These are phyloP conservation scores for Doryteuthis pealeii DNA, from an alignment of 1,140 invertebrate species.

Conservation along the genomic window DNA sequence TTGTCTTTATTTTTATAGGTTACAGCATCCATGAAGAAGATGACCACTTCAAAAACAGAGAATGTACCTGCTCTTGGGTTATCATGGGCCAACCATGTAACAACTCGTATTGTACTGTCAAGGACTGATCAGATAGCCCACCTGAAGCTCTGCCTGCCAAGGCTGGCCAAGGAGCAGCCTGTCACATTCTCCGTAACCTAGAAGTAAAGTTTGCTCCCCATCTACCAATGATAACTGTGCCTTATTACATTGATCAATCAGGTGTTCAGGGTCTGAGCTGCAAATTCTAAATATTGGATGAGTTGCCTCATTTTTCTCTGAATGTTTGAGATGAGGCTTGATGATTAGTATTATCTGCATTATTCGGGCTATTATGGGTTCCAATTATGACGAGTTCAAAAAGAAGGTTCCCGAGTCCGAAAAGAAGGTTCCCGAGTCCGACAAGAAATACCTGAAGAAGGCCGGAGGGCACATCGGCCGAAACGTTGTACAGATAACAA, in stretches of 20 bases:
- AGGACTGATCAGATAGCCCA: constrained; percentile 30
- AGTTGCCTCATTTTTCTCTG: too few relatives aligned
- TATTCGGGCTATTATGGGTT: too few relatives aligned
- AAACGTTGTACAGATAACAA: too few relatives aligned
- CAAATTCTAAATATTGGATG: too few relatives aligned
- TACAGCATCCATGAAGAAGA: constrained; percentile 28
- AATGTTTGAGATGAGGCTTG: too few relatives aligned
- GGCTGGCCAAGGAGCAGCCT: constrained; percentile 19
- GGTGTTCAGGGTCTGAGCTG: constrained; percentile 40
- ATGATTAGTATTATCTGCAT: too few relatives aligned
- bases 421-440: too few relatives aligned
- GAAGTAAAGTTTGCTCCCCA: constrained; percentile 60
- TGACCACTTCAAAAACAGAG: constrained; percentile 14
- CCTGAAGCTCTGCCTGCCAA: constrained; percentile 17
- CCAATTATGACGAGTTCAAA: too few relatives aligned
- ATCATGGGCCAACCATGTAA: constrained; percentile 72
- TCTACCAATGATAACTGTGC: constrained; percentile 44
- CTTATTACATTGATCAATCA: constrained; percentile 53
- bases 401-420: too few relatives aligned
- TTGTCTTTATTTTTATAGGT: constrained; percentile 29
- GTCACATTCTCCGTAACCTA: constrained; percentile 43
- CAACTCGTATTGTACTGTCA: constrained; percentile 66
- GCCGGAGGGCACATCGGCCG: too few relatives aligned
- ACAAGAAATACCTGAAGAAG: too few relatives aligned
- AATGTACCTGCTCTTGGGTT: constrained; percentile 60